Percentiles rank a stretch among this genome's conserved stretches.
Conservation (phyloP, 1,140 invertebrate genomes). For the Triops cancriformis region DNA sequence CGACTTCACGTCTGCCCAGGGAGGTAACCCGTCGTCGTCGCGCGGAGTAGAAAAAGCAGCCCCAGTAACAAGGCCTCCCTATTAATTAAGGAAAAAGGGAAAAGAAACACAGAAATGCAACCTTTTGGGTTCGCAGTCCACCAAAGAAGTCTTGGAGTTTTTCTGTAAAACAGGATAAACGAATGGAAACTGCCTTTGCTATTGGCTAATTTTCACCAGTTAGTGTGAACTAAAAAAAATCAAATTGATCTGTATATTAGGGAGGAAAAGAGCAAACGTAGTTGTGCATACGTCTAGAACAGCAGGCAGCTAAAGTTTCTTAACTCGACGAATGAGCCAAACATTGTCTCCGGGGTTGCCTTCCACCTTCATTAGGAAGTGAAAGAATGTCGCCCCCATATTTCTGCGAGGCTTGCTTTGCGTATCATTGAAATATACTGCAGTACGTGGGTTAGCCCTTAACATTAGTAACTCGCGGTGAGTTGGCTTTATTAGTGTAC, state of each 20-base stretch:
- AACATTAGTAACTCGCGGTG: background rate
- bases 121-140: background rate
- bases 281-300: background rate
- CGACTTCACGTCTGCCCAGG: background rate
- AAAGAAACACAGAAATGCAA: background rate
- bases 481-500: background rate
- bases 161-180: too few species aligned
- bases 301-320: background rate
- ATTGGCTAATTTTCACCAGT: too few species aligned
- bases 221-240: too few species aligned
- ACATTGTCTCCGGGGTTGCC: background rate
- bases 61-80: background rate
- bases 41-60: background rate
- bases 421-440: background rate
- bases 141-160: too few species aligned
- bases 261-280: too few species aligned
- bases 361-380: background rate
- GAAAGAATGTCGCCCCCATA: background rate
- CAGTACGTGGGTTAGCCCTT: background rate
- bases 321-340: background rate
- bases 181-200: too few species aligned
- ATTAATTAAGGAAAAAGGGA: background rate
- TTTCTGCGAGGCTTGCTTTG: background rate
- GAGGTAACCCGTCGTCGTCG: background rate
- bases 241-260: too few species aligned